Base-by-base conservation (phyloP, 2,888 invertebrate genomes). In the Blera fallax region DNA sequence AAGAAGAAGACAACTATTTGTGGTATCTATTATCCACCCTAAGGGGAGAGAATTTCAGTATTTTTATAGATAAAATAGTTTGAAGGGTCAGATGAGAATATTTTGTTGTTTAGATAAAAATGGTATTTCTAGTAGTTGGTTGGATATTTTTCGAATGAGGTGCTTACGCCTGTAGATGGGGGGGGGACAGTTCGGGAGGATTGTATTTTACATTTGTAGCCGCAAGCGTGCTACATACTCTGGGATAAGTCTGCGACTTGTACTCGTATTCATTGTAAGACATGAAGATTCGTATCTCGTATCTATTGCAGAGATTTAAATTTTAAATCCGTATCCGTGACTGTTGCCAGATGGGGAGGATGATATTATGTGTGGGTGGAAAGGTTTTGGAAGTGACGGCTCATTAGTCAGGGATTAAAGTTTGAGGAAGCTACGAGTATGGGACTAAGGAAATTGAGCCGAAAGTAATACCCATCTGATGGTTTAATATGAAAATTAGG, bases 91-190 rank as follows among this genome's bases (percentile, higher is more conserved):
- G 76, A 65, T 64, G 65, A 34, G 45, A 56, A 43, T 52, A 48
- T 76, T 67, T 67, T 76, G 76, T 48, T 67, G 48, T 37, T 50
- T 32, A 76, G 50, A 76, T 76, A 67, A 67, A 67, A 76, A 76
- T 64, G 40, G 24, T 21, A 76, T 29, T 29, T 24, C 37, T 18
- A n/a, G 4, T 27, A 43, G 10, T 16, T 27, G 14, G 11, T 16
- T 18, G 60, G 50, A n/a, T 72, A 37, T 50, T 48, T 64, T 50
- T 45, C 6, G 24, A 4, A 8, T 6, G 3, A 16, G 34, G 34
- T 18, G 6, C 48, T 10, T 21, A 8, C 29, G 6, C 48, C 3
- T 48, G 14, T 54, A 1, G 24, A 14, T 43, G 27, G 16, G 29
- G 21, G 21, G 21, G 10, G 4, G 16, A 11, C 2, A 1, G 29